Evolutionary conservation across 2,888 invertebrate genomes (phyloP).

Genomic region (Brenthis ino): DNA sequence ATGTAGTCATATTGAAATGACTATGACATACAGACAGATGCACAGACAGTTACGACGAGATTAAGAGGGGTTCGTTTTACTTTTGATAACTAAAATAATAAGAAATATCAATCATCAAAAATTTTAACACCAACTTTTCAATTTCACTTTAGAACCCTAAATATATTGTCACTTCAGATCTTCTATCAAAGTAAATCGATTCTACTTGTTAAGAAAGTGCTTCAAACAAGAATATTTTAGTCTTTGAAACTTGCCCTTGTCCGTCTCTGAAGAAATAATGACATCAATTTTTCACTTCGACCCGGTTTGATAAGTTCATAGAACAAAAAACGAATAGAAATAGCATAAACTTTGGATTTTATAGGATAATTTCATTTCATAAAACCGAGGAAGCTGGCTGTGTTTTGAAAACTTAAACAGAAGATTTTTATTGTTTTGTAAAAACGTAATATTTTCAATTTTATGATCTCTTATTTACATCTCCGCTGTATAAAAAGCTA

Average conservation of each 20-base stretch:
- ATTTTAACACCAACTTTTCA: not conserved
- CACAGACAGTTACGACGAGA: too few species aligned
- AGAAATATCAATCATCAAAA: not conserved
- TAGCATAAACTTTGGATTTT: not conserved
- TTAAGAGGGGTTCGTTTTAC: too few species aligned
- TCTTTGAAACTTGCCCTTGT: slow-evolving; percentile 19
- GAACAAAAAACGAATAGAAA: slow-evolving; percentile 2
- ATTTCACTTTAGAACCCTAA: not conserved
- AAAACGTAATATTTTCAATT: too few species aligned
- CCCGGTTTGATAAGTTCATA: slow-evolving; percentile 17
- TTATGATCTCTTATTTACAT: too few species aligned
- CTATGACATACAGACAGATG: too few species aligned
- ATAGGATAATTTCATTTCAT: too few species aligned
- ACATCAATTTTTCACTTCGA: slow-evolving; percentile 26
- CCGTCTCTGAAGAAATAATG: slow-evolving; percentile 20
- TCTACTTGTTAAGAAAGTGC: slow-evolving; percentile 18
- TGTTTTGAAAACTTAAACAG: too few species aligned
- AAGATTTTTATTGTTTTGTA: too few species aligned
- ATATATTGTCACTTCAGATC: slow-evolving; percentile 10
- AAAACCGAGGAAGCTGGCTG: too few species aligned
- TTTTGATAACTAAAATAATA: not conserved
- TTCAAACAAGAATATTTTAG: slow-evolving; percentile 24
- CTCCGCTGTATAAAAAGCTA: too few species aligned
- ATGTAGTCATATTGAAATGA: too few species aligned
- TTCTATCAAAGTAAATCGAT: slow-evolving; percentile 18